A percentile compares a stretch with the other conserved stretches of the same genome.
phyloP scores from a whole-genome alignment of 2,888 invertebrate genomes.

The Eristalis arbustorum region DNA sequence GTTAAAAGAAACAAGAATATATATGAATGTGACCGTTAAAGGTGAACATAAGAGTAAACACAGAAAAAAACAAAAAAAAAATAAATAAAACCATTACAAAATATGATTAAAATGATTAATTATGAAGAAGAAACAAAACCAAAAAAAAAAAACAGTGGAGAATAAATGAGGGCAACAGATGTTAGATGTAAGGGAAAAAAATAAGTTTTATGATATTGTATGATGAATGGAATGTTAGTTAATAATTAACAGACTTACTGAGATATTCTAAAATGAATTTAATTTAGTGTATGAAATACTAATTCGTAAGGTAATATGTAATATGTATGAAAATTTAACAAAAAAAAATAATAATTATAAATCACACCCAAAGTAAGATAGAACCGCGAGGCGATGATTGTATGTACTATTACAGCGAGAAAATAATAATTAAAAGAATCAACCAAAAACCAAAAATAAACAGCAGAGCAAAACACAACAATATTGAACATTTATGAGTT shows the following conservation, averaged over 20 bases:
- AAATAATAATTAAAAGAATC: constrained; percentile 15
- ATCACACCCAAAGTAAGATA: constrained; percentile 11
- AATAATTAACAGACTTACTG: constrained; percentile 71
- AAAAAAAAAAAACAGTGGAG: too few species aligned
- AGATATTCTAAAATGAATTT: constrained; percentile 74
- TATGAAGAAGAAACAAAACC: neutral
- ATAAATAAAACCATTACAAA: constrained; percentile 28
- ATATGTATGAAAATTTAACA: constrained; percentile 48
- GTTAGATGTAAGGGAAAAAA: constrained; percentile 55
- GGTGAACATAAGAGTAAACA: constrained; percentile 58
- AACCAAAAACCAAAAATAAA: constrained; percentile 25
- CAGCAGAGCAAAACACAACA: constrained; percentile 17
- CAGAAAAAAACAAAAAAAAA: constrained; percentile 23
- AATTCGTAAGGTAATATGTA: constrained; percentile 64
- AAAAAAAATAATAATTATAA: constrained; percentile 14
- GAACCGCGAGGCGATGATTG: constrained; percentile 38
- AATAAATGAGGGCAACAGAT: constrained; percentile 37
- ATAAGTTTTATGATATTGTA: constrained; percentile 61
- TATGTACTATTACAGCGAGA: constrained; percentile 34
- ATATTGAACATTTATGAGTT: constrained; percentile 45
- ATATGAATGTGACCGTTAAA: constrained; percentile 65
- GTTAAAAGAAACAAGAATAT: constrained; percentile 35
- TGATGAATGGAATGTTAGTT: constrained; percentile 69
- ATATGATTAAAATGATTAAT: neutral
- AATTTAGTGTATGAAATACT: constrained; percentile 72